phyloP scores from a whole-genome alignment of 2,888 invertebrate species.

The Hydropsyche betteni region DNA sequence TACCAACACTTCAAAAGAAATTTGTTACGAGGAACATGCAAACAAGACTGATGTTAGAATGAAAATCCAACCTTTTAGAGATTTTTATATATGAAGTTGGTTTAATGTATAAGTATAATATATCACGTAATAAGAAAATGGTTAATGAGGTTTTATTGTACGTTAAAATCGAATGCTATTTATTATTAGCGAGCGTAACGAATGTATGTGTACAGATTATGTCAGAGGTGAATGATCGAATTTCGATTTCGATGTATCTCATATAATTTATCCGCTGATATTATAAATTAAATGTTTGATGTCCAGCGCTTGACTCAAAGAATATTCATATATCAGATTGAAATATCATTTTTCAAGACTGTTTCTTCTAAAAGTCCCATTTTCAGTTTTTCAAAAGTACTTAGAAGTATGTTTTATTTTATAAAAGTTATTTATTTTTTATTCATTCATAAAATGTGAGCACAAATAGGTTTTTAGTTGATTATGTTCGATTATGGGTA shows the following conservation, averaged over 20 bases:
- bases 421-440: no score
- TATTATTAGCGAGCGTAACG: neutral
- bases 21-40: neutral
- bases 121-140: neutral
- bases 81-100: neutral
- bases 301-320: neutral
- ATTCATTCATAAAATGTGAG: no score
- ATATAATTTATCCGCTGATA: neutral
- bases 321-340: neutral
- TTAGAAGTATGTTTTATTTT: neutral
- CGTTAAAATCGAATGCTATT: neutral
- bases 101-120: slow-evolving; percentile 16
- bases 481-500: no score
- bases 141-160: slow-evolving; percentile 27
- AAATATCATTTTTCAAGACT: neutral
- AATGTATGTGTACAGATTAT: neutral
- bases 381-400: neutral
- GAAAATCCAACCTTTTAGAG: slow-evolving; percentile 6
- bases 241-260: neutral
- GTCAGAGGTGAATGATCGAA: neutral
- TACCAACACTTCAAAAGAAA: neutral
- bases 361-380: neutral
- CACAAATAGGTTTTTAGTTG: no score
- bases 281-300: slow-evolving; percentile 5
- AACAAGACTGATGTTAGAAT: slow-evolving; percentile 13